Evolutionary conservation across 2,797 vertebrate genomes (phyloP).

Genomic region (Apogon hyalosoma): DNA sequence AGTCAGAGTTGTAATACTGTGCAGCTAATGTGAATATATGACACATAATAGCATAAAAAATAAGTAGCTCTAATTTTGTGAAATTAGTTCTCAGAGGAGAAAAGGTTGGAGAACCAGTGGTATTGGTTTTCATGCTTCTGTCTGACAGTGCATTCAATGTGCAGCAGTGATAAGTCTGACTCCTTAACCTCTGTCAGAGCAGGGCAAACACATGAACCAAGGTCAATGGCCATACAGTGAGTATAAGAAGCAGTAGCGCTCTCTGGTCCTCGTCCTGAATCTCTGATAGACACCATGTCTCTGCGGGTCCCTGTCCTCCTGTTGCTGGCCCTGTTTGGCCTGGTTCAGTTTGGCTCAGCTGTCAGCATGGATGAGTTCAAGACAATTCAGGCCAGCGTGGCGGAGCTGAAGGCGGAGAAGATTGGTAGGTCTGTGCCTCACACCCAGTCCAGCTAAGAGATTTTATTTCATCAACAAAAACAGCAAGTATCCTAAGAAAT

Average conservation of each 20-base stretch:
- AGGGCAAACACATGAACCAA: no score
- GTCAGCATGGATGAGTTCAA: constrained; percentile 18
- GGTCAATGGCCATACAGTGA: neutral
- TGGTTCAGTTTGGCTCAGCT: neutral
- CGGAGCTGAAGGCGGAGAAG: constrained; percentile 51
- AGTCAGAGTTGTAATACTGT: no score
- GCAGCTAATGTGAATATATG: no score
- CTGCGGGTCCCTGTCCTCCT: constrained; percentile 12
- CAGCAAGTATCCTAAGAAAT: neutral
- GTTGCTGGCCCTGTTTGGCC: constrained; percentile 20
- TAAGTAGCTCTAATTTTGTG: no score
- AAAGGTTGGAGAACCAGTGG: no score
- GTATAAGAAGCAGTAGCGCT: constrained; percentile 15
- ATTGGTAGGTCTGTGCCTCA: constrained; percentile 18
- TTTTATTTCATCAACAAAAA: neutral
- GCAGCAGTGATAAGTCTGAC: no score
- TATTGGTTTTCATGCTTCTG: no score
- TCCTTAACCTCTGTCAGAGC: no score
- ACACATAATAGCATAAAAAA: no score
- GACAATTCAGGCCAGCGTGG: constrained; percentile 24
- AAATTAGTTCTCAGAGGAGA: no score
- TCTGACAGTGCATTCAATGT: no score
- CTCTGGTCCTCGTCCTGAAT: neutral
- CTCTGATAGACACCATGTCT: constrained; percentile 29
- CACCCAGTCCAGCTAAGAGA: neutral